These are phyloP conservation scores for Sphaerophoria taeniata DNA, from an alignment of 2,888 invertebrate species.

Conservation along the genomic window DNA sequence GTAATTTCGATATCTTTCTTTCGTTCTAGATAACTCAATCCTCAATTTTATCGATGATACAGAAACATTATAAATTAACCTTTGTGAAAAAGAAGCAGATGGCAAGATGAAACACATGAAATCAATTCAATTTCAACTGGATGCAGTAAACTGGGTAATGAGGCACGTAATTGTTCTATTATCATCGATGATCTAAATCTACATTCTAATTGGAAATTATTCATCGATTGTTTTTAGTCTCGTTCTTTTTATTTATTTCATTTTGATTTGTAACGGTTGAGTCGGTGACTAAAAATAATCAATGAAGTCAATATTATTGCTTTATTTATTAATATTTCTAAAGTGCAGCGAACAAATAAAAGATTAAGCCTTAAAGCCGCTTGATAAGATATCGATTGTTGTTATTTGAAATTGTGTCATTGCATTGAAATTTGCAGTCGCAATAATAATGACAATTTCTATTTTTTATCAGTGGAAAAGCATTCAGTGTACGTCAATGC, in stretches of 20 bases:
- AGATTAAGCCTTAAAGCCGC: constrained; percentile 48
- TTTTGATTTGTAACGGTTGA: background rate
- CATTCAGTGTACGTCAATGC: too few species aligned
- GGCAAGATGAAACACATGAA: constrained; percentile 14
- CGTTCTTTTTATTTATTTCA: too few species aligned
- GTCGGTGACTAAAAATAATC: background rate
- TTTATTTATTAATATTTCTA: constrained; percentile 11
- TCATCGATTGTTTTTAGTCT: background rate
- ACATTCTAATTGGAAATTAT: constrained; percentile 52
- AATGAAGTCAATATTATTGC: constrained; percentile 36
- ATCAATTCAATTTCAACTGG: constrained; percentile 40
- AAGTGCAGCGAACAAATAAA: constrained; percentile 30
- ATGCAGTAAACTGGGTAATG: constrained; percentile 69
- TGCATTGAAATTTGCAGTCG: constrained; percentile 2
- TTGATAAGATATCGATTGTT: constrained; percentile 48
- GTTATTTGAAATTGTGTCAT: constrained; percentile 25
- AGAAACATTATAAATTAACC: background rate
- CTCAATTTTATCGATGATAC: background rate
- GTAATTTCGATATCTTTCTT: constrained; percentile 13
- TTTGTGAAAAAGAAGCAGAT: background rate
- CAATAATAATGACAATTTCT: background rate
- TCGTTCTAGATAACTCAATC: constrained; percentile 44
- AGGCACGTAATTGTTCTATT: constrained; percentile 52
- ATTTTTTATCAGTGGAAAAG: too few species aligned
- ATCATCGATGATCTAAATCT: constrained; percentile 59